Percentiles rank a stretch among this genome's conserved stretches.
Conservation (phyloP, 2,888 invertebrate genomes). For the Nemapogon koenigi region DNA sequence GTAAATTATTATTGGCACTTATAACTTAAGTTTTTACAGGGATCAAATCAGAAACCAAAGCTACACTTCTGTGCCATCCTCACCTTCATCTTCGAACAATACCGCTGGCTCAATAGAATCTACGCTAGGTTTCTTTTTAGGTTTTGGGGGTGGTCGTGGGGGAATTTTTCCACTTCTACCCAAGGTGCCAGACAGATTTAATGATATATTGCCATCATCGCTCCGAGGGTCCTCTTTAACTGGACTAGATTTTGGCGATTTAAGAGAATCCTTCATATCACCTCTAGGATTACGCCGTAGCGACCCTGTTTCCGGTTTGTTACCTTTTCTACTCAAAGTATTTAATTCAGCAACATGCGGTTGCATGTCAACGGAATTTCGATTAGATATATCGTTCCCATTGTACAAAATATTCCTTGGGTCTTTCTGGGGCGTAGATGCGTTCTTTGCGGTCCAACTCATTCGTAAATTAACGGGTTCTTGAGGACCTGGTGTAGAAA, state of each 20-base stretch:
- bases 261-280: constrained; percentile 36
- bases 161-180: constrained; percentile 73
- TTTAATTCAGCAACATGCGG: constrained; percentile 40
- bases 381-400: constrained; percentile 28
- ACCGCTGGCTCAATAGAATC: constrained; percentile 66
- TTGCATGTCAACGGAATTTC: constrained; percentile 32
- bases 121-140: constrained; percentile 74
- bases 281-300: constrained; percentile 41
- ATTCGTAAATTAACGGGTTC: constrained; percentile 53
- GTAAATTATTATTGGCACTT: too few species aligned
- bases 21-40: too few species aligned
- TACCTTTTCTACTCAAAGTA: constrained; percentile 46
- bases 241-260: constrained; percentile 26
- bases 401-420: constrained; percentile 45
- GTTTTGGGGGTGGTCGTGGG: constrained; percentile 83
- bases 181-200: constrained; percentile 52
- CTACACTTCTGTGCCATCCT: constrained; percentile 89
- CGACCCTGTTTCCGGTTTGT: constrained; percentile 60
- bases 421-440: constrained; percentile 53
- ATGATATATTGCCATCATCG: constrained; percentile 35
- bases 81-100: constrained; percentile 86
- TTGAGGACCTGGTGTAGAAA: constrained; percentile 55
- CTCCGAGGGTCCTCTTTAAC: constrained; percentile 42
- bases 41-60: too few species aligned
- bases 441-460: constrained; percentile 58